Percentiles rank a stretch among this genome's conserved stretches.
These are phyloP conservation scores for Mirza zaza DNA, from an alignment of 2,113 vertebrate genomes.

Conservation along the genomic window DNA sequence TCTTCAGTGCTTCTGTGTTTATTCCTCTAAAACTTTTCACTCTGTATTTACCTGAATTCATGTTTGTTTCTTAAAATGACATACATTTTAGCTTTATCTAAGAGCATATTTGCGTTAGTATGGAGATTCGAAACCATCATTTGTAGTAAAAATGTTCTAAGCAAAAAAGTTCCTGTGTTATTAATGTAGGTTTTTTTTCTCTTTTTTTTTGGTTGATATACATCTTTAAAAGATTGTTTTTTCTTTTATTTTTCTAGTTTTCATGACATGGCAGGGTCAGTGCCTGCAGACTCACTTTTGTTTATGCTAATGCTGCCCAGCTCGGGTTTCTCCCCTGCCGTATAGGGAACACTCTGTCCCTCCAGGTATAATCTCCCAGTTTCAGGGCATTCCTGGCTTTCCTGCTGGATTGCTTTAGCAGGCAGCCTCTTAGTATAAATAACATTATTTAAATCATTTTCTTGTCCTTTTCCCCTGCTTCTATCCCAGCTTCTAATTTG, in stretches of 20 bases:
- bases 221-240: not conserved
- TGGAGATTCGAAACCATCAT: not conserved
- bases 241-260: not conserved
- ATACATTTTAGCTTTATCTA: not conserved
- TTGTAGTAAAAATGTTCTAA: not conserved
- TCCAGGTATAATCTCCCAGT: not conserved
- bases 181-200: not conserved
- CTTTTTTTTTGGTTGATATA: not conserved
- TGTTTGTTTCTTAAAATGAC: not conserved
- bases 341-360: not conserved
- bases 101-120: not conserved
- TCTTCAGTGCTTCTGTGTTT: not conserved
- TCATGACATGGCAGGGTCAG: not conserved
- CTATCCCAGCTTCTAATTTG: not conserved
- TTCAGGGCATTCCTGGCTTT: not conserved
- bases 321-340: not conserved
- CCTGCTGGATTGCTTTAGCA: not conserved
- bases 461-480: not conserved
- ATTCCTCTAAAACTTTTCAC: not conserved
- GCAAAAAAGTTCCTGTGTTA: not conserved
- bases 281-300: not conserved
- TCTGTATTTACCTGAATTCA: not conserved
- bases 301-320: not conserved
- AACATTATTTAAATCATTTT: not conserved
- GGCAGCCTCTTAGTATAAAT: not conserved